Base-by-base conservation (phyloP, 1,140 invertebrate species). In the Calosoma granatense region DNA sequence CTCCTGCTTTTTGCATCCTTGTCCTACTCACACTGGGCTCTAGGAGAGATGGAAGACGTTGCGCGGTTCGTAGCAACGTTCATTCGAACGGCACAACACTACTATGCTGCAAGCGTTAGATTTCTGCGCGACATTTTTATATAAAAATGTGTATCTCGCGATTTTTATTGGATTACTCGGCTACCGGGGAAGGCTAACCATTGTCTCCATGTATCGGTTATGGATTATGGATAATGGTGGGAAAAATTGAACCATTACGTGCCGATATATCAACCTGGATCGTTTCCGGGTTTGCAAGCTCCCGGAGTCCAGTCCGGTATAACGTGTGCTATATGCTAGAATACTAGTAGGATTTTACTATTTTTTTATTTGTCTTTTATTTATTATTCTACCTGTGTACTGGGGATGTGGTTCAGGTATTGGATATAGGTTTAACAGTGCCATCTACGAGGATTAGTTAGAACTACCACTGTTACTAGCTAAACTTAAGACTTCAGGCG, bases 121-220 rank as follows among this genome's bases (percentile, higher is more conserved):
- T 47, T 47, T 47, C 41, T 17, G 17, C 41, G 41, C 41, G 9
- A 47, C 17, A 47, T 17, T 12, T 47, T 47, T 47, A 12, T 47
- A 47, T 47, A 47, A 12, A 47, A 47, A 47, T 12, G 17, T 47
- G 41, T 47, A 17, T 47, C 41, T 47, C 41, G 41, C 41, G 41
- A 47, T 47, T 47, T 47, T 47, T 47, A 47, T 47, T 47, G 41
- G 41, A 47, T 47, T 47, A 47, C 41, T n/a, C n/a, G n/a, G n/a
- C n/a, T n/a, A n/a, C n/a, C n/a, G n/a, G n/a, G n/a, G 41, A 47
- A 17, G 17, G 41, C 41, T 9, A 47, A 47, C 9, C 41, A 47
- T 47, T 47, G 41, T 47, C 41, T 47, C 41, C 17, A 17, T 47
- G 41, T 47, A 47, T 47, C 6, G 6, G 41, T 47, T 47, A 47